These are phyloP conservation scores for Ataeniobius toweri DNA, from an alignment of 2,797 vertebrate species.

Conservation along the genomic window DNA sequence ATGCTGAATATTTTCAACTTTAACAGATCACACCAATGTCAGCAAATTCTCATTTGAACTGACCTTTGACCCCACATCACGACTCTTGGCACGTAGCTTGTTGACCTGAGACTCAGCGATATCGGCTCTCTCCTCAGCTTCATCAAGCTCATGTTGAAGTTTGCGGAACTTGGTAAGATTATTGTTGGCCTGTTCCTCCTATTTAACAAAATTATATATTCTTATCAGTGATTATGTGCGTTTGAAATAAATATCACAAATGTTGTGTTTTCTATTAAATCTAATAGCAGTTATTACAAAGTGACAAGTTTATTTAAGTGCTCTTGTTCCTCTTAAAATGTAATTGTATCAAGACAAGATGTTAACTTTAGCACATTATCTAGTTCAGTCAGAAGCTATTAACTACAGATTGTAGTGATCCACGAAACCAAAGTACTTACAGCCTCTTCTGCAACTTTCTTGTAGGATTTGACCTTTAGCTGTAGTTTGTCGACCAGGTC, in stretches of 20 bases:
- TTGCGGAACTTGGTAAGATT: constrained; percentile 89
- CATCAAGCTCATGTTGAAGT: constrained; percentile 89
- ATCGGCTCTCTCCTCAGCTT: constrained; percentile 89
- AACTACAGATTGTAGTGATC: not conserved
- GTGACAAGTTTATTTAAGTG: not conserved
- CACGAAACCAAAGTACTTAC: constrained; percentile 59
- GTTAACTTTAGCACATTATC: not conserved
- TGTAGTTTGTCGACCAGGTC: constrained; percentile 83
- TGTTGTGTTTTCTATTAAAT: not conserved
- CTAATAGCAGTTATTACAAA: not conserved
- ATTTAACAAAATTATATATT: not conserved
- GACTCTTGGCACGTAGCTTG: constrained; percentile 87
- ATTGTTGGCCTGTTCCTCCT: constrained; percentile 89
- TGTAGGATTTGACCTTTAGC: constrained; percentile 83
- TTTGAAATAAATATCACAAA: not conserved
- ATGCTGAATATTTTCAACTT: not conserved
- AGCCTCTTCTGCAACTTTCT: constrained; percentile 77
- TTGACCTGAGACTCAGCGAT: constrained; percentile 90
- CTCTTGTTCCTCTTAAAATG: not conserved
- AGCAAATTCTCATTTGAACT: constrained; percentile 31
- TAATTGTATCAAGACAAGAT: not conserved
- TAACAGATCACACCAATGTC: not conserved
- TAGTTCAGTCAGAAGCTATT: not conserved
- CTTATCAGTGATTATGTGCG: not conserved
- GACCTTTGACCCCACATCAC: constrained; percentile 86